Conservation (phyloP, 2,797 vertebrate genomes). For the Apogon talboti region DNA sequence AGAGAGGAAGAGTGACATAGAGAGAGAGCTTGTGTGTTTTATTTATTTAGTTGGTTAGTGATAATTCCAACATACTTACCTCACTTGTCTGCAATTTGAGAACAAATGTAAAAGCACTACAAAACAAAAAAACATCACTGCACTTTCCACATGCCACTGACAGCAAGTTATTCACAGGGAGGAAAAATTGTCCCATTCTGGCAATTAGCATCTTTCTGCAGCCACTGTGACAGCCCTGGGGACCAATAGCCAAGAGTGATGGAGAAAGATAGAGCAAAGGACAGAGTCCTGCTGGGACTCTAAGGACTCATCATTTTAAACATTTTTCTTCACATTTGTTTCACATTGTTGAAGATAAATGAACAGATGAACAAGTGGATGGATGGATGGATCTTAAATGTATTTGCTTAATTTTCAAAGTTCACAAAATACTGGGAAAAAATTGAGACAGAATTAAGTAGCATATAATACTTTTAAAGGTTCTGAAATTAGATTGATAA, state of each 20-base stretch:
- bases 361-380: not conserved
- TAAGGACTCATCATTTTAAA: conserved; percentile 56
- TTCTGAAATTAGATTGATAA: too few relatives aligned
- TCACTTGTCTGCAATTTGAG: conserved; percentile 39
- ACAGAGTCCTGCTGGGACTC: conserved; percentile 44
- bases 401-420: too few relatives aligned
- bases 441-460: too few relatives aligned
- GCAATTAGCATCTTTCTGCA: conserved; percentile 56
- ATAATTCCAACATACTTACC: conserved; percentile 43
- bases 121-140: conserved; percentile 21
- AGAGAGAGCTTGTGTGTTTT: conserved; percentile 35
- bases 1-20: conserved; percentile 13
- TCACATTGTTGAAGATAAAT: conserved; percentile 46
- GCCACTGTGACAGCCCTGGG: conserved; percentile 52
- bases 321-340: conserved; percentile 27
- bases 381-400: not conserved
- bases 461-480: too few relatives aligned
- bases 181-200: conserved; percentile 30
- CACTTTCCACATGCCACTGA: conserved; percentile 33
- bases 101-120: conserved; percentile 16
- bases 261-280: conserved; percentile 46
- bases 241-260: conserved; percentile 65
- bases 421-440: too few relatives aligned
- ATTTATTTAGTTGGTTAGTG: conserved; percentile 13
- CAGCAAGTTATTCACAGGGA: conserved; percentile 55